Evolutionary conservation across 2,797 vertebrate genomes (phyloP), one percentile per base, ranked within the genome.

Genomic region (Parotocinclus haroldoi): DNA sequence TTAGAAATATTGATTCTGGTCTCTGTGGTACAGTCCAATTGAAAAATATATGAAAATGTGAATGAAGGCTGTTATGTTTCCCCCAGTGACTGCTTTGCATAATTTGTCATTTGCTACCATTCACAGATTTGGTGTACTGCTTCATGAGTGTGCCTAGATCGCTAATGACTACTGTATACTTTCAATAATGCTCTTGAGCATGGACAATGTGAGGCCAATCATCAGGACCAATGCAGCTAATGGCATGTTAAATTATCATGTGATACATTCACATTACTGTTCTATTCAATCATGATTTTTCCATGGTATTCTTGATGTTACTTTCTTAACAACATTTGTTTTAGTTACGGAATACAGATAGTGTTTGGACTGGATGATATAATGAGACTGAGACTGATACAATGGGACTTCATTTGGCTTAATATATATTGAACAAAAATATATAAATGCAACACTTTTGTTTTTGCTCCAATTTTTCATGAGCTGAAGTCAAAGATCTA

Each of bases 1-100:
- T 89, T 88, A 88, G 85, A 86, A 85, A 87, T 84, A 91, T 90
- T 88, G 89, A 91, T 91, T 89, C 78, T 84, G 82, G 84, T 85
- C 75, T 79, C 80, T 76, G 77, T 36, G 86, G 85, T 86, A 85
- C 78, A 79, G 85, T 86, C 83, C 84, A 85, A 80, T 80, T 78
- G 80, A 86, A 87, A 89, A 90, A 89, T 81, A 90, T 88, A 89
- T 89, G 83, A 89, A 90, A 89, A 92, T 90, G 86, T 88, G 89
- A 90, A 91, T 89, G 82, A 88, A 84, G 72, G 76, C 78, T 75
- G 76, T 83, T 82, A 78, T 75, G 76, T 83, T 82, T 74, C 79
- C 73, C 78, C 71, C 72, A 73, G 85, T 54, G 75, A 78, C 75
- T 76, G 82, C 82, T 87, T 83, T 83, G 69, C 83, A 83, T 87